phyloP scores from a whole-genome alignment of 1,140 invertebrate genomes.

The Leguminivora glycinivorella region DNA sequence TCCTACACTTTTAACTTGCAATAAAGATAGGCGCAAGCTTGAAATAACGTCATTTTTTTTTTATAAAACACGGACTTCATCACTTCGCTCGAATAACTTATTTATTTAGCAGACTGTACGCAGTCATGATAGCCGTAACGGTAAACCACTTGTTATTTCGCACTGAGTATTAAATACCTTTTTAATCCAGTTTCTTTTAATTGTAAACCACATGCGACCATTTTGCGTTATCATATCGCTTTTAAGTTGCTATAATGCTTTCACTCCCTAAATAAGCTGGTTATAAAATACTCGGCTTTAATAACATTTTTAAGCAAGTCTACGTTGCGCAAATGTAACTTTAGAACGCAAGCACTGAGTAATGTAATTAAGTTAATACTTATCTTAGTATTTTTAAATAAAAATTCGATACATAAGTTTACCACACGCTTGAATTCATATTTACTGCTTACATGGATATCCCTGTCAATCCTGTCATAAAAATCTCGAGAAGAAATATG shows the following conservation, averaged over 20 bases:
- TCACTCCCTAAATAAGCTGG: neutral
- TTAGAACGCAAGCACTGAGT: neutral
- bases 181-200: neutral
- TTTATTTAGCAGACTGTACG: neutral
- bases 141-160: neutral
- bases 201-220: neutral
- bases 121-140: neutral
- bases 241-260: slow-evolving; percentile 1
- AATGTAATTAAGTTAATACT: neutral
- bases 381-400: too few species aligned
- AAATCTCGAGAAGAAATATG: too few species aligned
- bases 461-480: too few species aligned
- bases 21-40: too few species aligned
- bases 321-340: neutral
- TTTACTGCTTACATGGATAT: too few species aligned
- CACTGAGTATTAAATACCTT: neutral
- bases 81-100: neutral
- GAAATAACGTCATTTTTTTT: too few species aligned
- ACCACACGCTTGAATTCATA: too few species aligned
- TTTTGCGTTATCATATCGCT: slow-evolving; percentile 1
- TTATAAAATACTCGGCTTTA: neutral
- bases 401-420: too few species aligned
- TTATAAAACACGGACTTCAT: too few species aligned
- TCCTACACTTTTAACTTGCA: too few species aligned
- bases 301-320: neutral